A percentile compares a stretch with the other conserved stretches of the same genome.
Conservation (phyloP, 2,113 vertebrate species). For the Malaclemys terrapin region DNA sequence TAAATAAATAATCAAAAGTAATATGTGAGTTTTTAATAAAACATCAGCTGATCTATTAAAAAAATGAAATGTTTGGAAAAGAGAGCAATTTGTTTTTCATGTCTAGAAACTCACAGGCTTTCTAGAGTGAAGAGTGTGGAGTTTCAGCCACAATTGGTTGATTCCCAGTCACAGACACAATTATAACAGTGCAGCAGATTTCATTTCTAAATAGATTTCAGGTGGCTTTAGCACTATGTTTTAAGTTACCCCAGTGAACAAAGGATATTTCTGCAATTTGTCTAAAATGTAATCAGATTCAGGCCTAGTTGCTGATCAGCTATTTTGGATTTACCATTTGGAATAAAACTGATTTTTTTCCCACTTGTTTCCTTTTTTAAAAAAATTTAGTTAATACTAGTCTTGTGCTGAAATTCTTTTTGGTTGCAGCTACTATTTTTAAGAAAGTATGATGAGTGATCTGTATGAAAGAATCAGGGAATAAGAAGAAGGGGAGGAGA, state of each 20-base stretch:
- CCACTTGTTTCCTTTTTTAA: neutral
- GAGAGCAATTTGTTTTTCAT: neutral
- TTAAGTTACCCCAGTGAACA: neutral
- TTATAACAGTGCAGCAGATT: rapidly evolving
- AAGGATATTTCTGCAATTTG: neutral
- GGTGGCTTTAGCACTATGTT: neutral
- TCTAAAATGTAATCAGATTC: neutral
- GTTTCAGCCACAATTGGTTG: neutral
- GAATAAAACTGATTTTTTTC: neutral
- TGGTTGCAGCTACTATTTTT: neutral
- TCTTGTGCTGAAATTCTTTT: neutral
- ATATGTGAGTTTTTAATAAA: conserved; percentile 6
- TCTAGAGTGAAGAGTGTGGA: neutral
- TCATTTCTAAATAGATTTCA: rapidly evolving
- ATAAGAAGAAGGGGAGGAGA: neutral
- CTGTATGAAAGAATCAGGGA: neutral
- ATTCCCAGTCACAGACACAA: neutral
- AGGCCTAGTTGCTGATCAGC: neutral
- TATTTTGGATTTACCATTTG: neutral
- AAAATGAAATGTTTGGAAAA: conserved; percentile 43
- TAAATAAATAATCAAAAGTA: conserved; percentile 25
- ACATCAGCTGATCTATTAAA: conserved; percentile 19
- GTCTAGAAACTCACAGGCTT: neutral
- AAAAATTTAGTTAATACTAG: neutral
- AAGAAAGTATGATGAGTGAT: neutral